Base-by-base conservation (phyloP, 2,797 vertebrate species). In the Rhinella marina region DNA sequence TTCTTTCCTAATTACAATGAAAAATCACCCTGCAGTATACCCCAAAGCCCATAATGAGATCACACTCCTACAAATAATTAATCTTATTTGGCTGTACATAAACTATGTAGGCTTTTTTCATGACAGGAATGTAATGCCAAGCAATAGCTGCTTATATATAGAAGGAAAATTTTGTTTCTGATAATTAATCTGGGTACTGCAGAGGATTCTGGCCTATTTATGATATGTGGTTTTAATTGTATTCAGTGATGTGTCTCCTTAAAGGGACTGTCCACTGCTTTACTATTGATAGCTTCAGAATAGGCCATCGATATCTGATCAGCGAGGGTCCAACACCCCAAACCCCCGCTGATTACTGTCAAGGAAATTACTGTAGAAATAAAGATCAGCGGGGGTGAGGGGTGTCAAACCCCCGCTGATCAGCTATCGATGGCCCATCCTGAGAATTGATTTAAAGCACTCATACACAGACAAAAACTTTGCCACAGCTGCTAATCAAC, bases 1-100 rank as follows among this genome's bases (percentile, higher is more conserved):
- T 68, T 6, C 61, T 86, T 82, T 76, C 59, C 73, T 86, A 89
- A 89, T 89, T 89, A 89, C 56, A 86, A 82, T 86, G 88, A 89
- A 82, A 89, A 86, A 89, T 89, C 27, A 82, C 79, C 78, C 72
- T 52, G 78, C 59, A 78, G 79, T 77, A 86, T 82, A 82, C 88
- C 88, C 79, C 29, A 89, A 89, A 86, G 70, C 70, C 88, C 84
- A 82, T 89, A 89, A 89, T 82, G 88, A 82, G 78, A 75, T 76
- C 52, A 57, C 25, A 21, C n/a, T 21, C 59, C 81, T 68, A 41
- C 64, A 77, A 77, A 89, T 86, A 82, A 89, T 89, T 86, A 77
- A 86, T 89, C 88, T 82, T 89, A 72, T 82, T 41, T 54, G 25
- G 54, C 76, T 32, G 23, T 57, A 85, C 57, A 76, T 59, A 73